A percentile compares a stretch with the other conserved stretches of the same genome.
These are phyloP conservation scores for Colletes collaris DNA, from an alignment of 2,888 invertebrate genomes.

Conservation along the genomic window DNA sequence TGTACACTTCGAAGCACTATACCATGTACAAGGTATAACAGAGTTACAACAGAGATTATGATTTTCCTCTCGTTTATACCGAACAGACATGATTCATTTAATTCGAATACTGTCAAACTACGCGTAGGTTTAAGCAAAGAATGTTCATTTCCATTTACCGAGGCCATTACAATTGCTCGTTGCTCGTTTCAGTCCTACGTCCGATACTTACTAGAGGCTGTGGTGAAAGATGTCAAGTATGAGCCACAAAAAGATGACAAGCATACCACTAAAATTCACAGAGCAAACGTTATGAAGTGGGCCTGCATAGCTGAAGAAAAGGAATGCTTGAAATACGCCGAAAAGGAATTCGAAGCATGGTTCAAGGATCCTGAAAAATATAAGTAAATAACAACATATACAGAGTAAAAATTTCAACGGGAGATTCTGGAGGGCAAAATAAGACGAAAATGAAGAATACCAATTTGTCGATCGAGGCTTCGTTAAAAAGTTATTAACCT, in stretches of 20 bases:
- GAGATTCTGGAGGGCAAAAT: no score
- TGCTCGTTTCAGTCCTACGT: constrained; percentile 46
- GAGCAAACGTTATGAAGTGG: constrained; percentile 86
- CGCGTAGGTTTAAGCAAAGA: no score
- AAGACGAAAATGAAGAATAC: no score
- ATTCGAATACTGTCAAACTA: no score
- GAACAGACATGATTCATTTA: no score
- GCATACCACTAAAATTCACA: constrained; percentile 86
- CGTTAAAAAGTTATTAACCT: no score
- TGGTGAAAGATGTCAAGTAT: constrained; percentile 24
- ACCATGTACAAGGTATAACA: constrained; percentile 36
- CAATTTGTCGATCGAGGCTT: no score
- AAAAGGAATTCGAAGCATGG: constrained; percentile 48
- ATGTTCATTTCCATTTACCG: no score
- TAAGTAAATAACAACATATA: neutral
- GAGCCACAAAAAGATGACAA: constrained; percentile 81
- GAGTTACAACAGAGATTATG: no score
- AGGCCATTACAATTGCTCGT: no score
- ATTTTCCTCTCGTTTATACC: no score
- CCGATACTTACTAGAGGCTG: neutral
- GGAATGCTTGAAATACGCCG: constrained; percentile 85
- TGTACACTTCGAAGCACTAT: constrained; percentile 16
- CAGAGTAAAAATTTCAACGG: no score
- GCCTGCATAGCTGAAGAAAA: constrained; percentile 87
- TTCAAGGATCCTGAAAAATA: neutral